These are phyloP conservation scores for Epirrhoe alternata DNA, from an alignment of 2,888 invertebrate species.

Conservation along the genomic window DNA sequence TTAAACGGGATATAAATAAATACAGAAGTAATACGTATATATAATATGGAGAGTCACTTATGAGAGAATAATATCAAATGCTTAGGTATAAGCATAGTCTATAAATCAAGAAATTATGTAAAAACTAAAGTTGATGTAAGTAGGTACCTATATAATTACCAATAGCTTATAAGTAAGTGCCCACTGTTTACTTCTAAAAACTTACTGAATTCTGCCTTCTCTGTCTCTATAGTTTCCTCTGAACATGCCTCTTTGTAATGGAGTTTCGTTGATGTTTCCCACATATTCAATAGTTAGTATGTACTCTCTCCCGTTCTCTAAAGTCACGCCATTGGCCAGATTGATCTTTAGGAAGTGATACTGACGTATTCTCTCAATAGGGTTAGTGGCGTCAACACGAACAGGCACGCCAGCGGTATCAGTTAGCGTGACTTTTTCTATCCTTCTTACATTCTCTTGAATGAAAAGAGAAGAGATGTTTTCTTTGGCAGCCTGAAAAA, in stretches of 20 bases:
- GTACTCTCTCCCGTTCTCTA: conserved; percentile 57
- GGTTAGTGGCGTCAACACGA: conserved; percentile 45
- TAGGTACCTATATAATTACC: too few species aligned
- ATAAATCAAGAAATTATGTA: too few species aligned
- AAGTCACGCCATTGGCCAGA: conserved; percentile 55
- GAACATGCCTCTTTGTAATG: conserved; percentile 74
- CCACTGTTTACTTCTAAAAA: background rate
- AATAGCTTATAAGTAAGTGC: background rate
- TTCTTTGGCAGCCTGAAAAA: conserved; percentile 56
- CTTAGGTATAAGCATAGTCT: too few species aligned
- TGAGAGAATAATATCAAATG: too few species aligned
- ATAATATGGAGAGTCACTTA: too few species aligned
- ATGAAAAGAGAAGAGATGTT: conserved; percentile 58
- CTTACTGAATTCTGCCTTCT: conserved; percentile 66
- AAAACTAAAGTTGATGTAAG: too few species aligned
- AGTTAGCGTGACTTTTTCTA: conserved; percentile 54
- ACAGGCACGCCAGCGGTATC: conserved; percentile 48
- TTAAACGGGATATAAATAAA: too few species aligned
- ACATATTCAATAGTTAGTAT: conserved; percentile 61
- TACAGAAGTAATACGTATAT: too few species aligned
- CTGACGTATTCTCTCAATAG: conserved; percentile 59
- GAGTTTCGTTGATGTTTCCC: conserved; percentile 78
- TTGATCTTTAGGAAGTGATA: conserved; percentile 71
- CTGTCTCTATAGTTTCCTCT: conserved; percentile 69
- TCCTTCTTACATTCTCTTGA: conserved; percentile 72